These are phyloP conservation scores for Caenorhabditis remanei DNA, from an alignment of 1,140 invertebrate species.

Conservation along the genomic window DNA sequence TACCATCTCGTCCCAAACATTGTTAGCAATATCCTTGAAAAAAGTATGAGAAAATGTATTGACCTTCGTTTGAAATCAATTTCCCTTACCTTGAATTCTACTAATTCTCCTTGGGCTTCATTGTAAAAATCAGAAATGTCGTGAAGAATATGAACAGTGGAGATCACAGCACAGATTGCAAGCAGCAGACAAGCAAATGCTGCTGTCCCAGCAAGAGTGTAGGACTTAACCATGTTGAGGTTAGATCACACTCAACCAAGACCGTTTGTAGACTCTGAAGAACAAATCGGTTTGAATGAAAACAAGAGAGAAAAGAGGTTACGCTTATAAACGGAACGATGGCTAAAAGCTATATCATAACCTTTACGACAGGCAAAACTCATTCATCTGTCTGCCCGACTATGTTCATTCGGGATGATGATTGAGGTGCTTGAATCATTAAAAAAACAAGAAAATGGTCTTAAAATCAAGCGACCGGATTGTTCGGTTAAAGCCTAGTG, in stretches of 20 bases:
- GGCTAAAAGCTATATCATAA: slow-evolving; percentile 19
- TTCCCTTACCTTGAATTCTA: slow-evolving; percentile 29
- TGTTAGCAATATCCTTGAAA: slow-evolving; percentile 45
- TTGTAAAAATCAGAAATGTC: slow-evolving; percentile 52
- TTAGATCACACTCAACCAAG: background rate
- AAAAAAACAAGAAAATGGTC: background rate
- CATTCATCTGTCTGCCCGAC: slow-evolving; percentile 6
- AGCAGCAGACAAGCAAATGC: slow-evolving; percentile 32
- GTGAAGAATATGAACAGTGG: slow-evolving; percentile 21
- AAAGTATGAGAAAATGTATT: background rate
- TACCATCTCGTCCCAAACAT: slow-evolving; percentile 42
- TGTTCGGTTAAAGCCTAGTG: background rate
- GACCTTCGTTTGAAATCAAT: background rate
- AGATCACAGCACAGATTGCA: slow-evolving; percentile 32
- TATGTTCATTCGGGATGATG: slow-evolving; percentile 13
- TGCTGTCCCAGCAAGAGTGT: slow-evolving; percentile 41
- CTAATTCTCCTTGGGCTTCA: slow-evolving; percentile 36
- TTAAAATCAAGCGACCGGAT: slow-evolving; percentile 36
- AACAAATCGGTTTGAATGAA: background rate
- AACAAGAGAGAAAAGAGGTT: background rate
- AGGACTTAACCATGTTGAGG: slow-evolving; percentile 48
- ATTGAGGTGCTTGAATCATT: slow-evolving; percentile 19
- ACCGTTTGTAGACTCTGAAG: slow-evolving; percentile 35
- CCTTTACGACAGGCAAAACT: slow-evolving; percentile 22
- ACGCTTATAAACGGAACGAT: slow-evolving; percentile 45